Evolutionary conservation across 2,888 invertebrate species (phyloP).

Genomic region (Stegophylla sp.): DNA sequence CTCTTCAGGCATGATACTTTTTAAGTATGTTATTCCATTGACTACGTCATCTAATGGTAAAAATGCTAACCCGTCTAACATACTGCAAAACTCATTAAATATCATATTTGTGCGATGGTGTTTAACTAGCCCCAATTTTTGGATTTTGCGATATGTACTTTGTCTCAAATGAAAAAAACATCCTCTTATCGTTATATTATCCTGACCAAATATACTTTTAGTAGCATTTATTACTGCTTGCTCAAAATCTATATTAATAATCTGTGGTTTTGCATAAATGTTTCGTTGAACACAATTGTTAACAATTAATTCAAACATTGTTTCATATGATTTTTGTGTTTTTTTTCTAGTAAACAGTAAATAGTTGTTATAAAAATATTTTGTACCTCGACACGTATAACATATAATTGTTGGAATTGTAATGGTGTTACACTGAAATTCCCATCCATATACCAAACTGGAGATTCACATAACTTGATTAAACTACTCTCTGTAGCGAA

Average conservation of each 20-base stretch:
- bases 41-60: background rate
- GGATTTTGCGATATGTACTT: background rate
- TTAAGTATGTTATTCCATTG: background rate
- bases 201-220: background rate
- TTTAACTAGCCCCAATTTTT: background rate
- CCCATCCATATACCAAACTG: too few relatives aligned
- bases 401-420: too few relatives aligned
- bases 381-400: too few relatives aligned
- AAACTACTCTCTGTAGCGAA: too few relatives aligned
- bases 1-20: too few relatives aligned
- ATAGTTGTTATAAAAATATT: too few relatives aligned
- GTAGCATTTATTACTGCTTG: background rate
- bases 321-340: background rate
- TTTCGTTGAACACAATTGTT: background rate
- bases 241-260: background rate
- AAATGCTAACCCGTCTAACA: background rate
- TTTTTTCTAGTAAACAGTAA: too few relatives aligned
- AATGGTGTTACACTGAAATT: too few relatives aligned
- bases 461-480: too few relatives aligned
- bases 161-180: background rate
- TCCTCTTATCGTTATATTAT: background rate
- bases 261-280: background rate
- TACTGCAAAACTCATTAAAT: background rate
- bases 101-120: background rate
- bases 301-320: background rate